Evolutionary conservation across 2,797 vertebrate genomes (phyloP), one percentile per base, ranked within the genome.

Genomic region (Macrochelys suwanniensis): DNA sequence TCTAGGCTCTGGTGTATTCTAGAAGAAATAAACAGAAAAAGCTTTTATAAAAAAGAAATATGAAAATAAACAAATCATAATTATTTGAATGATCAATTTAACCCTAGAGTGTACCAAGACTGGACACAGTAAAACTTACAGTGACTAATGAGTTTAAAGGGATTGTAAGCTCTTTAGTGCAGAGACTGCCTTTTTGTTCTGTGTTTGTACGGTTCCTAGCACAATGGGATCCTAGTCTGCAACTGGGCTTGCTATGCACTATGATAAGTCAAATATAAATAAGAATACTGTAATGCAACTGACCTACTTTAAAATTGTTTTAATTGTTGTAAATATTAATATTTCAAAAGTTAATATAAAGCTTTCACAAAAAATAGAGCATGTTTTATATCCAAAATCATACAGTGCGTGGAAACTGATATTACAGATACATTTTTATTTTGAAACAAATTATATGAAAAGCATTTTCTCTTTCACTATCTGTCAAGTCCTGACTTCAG

Each of bases 1-100:
- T 98, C 98, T 61, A 97, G 97, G 95, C 99, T 99, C 90, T 98
- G 86, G 57, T 99, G 99, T 94, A 99, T 98, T 87, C 99, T 99
- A 95, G 31, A 97, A 96, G 80, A 87, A 42, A 95, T 88, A 37
- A 90, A 93, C 88, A 71, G 42, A 89, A 82, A n/a, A 88, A 37
- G 47, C 26, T 4, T 87, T 96, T 96, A 92, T 81, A 31, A 92
- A 92, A 6, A 92, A 6, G 68, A 90, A 95, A 79, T 28, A 80
- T 68, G n/a, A 45, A 89, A 86, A 57, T 61, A 82, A 81, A 54
- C 5, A 88, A 2, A 4, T 37, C 21, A 28, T 51, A 23, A 53
- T 71, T 15, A 28, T 65, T 49, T 45, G 57, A 68, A 31, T 11
- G 6, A 71, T 54, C 11, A 45, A 2, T 26, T 80, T 47, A 47